phyloP scores from a whole-genome alignment of 2,888 invertebrate species.

The Eilema caniola region DNA sequence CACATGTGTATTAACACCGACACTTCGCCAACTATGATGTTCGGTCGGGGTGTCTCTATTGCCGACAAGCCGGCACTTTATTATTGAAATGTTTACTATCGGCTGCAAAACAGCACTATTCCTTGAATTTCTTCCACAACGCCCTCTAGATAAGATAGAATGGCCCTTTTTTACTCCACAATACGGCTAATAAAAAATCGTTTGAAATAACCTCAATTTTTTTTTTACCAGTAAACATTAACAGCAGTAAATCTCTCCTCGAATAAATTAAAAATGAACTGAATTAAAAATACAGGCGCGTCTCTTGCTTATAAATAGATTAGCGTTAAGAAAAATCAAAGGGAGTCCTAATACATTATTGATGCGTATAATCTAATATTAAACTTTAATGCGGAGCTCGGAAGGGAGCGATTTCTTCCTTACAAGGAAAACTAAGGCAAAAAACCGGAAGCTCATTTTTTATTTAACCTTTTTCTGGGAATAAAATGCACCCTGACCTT shows the following conservation, averaged over 20 bases:
- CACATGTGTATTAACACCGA: no score
- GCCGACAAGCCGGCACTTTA: no score
- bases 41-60: no score
- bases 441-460: conserved; percentile 4
- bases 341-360: conserved; percentile 13
- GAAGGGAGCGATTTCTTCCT: conserved; percentile 6
- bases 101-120: no score
- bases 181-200: background rate
- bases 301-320: background rate
- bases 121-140: no score
- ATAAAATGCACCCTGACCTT: background rate
- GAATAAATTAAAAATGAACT: conserved; percentile 5
- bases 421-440: conserved; percentile 4
- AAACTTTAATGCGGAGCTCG: conserved; percentile 11
- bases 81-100: no score
- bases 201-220: background rate
- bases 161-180: no score
- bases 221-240: background rate
- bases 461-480: background rate
- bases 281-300: background rate
- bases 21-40: no score
- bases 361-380: conserved; percentile 22
- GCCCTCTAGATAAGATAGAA: no score
- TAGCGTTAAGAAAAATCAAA: conserved; percentile 15
- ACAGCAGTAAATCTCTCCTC: background rate